Evolutionary conservation across 2,888 invertebrate species (phyloP).

Genomic region (Flexamia atlantica): DNA sequence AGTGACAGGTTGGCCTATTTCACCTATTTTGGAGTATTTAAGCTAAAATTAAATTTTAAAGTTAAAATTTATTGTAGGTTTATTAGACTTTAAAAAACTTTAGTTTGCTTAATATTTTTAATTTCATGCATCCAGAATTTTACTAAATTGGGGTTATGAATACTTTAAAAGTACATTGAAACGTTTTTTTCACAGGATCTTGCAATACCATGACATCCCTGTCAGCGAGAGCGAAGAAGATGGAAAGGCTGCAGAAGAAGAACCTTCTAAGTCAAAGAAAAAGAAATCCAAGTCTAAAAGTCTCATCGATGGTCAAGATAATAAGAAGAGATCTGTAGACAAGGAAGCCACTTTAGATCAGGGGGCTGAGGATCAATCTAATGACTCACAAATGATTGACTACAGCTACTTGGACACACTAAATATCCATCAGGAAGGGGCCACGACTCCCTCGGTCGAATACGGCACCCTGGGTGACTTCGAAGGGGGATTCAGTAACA

Average conservation of each 20-base stretch:
- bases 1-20: no score
- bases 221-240: conserved; percentile 76
- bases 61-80: no score
- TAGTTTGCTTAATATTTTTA: no score
- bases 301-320: conserved; percentile 37
- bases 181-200: conserved; percentile 79
- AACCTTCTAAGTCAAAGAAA: conserved; percentile 58
- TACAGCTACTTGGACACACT: conserved; percentile 62
- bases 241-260: conserved; percentile 67
- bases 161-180: no score
- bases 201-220: conserved; percentile 86
- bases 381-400: conserved; percentile 63
- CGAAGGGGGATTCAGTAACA: conserved; percentile 62
- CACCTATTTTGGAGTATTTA: no score
- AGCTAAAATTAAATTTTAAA: no score
- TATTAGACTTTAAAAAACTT: no score
- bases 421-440: conserved; percentile 71
- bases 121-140: no score
- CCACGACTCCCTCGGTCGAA: conserved; percentile 51
- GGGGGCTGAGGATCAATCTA: conserved; percentile 50
- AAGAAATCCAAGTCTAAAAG: conserved; percentile 61
- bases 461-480: conserved; percentile 45
- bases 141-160: no score
- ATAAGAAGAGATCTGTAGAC: conserved; percentile 54
- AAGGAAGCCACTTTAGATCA: conserved; percentile 55